Evolutionary conservation across 2,888 invertebrate species (phyloP), one percentile per base, ranked within the genome.

Genomic region (Philereme transversata): DNA sequence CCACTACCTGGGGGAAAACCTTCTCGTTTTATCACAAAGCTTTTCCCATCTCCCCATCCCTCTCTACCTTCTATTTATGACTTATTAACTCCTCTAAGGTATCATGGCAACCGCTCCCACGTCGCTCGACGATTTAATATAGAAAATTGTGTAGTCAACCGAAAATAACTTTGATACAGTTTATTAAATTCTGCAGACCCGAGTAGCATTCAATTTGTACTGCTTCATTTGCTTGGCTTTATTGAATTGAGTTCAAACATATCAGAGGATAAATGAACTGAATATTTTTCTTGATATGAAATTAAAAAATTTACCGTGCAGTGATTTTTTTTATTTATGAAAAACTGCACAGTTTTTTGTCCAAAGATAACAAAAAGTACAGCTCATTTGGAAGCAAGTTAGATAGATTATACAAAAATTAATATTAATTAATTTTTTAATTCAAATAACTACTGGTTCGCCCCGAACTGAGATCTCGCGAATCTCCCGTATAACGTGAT

Each of bases 1-100:
- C 81, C 82, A 76, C 79, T 81, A 88, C 88, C 87, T 86, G 88
- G 86, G 86, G 84, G 82, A 73, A 68, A 68, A 43, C 77, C 75
- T 68, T 86, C 85, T 76, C 80, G 75, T 68, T 86, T 76, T 43
- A 59, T 66, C 81, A 60, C 70, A 72, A 60, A 60, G 60, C 57
- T 40, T 67, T 60, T 48, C 67, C 57, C 65, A 71, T 82, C 69
- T 57, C 70, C 64, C 77, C 70, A 53, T 87, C 85, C 73, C 87
- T 67, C 69, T 90, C 74, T 64, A 74, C 61, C 84, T 73, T 72
- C 86, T 86, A 87, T 90, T 91, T 90, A 90, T 91, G 91, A 92
- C 92, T 91, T 92, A 92, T 92, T 92, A 92, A 89, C 90, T 90
- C 81, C 88, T 90, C 85, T 84, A 74, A 88, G 90, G 92, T 92